These are phyloP conservation scores for Phodopus roborovskii DNA, from an alignment of 2,113 vertebrate genomes.

Conservation along the genomic window DNA sequence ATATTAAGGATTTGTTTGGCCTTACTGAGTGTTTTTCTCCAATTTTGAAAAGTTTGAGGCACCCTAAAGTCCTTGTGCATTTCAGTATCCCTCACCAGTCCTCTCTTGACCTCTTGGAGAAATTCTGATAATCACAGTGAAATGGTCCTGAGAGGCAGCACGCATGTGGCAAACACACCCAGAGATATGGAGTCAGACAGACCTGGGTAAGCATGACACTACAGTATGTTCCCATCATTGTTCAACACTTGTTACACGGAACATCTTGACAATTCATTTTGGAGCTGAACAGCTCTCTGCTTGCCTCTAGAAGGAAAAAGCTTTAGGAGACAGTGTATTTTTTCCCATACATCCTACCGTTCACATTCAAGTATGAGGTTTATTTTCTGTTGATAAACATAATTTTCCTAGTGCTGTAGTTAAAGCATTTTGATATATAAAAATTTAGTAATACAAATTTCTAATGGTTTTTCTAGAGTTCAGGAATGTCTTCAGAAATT, in stretches of 20 bases:
- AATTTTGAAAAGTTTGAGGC: background rate
- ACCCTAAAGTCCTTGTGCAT: background rate
- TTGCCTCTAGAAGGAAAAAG: background rate
- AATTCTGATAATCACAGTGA: background rate
- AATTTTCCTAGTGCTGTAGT: background rate
- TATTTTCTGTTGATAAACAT: background rate
- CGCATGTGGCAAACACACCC: rapidly evolving
- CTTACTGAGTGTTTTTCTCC: background rate
- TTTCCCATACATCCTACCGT: background rate
- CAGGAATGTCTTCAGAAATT: background rate
- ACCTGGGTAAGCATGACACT: background rate
- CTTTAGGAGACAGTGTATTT: background rate
- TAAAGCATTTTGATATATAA: background rate
- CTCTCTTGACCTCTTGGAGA: background rate
- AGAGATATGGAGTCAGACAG: background rate
- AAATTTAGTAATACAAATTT: background rate
- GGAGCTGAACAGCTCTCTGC: conserved; percentile 3
- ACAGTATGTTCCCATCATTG: background rate
- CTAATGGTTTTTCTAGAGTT: background rate
- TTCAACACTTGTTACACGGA: background rate
- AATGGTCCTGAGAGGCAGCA: background rate
- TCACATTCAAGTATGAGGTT: background rate
- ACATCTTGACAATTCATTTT: background rate
- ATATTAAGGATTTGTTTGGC: conserved; percentile 51
- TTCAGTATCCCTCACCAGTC: background rate